phyloP scores from a whole-genome alignment of 2,888 invertebrate species.

The Adineta ricciae region DNA sequence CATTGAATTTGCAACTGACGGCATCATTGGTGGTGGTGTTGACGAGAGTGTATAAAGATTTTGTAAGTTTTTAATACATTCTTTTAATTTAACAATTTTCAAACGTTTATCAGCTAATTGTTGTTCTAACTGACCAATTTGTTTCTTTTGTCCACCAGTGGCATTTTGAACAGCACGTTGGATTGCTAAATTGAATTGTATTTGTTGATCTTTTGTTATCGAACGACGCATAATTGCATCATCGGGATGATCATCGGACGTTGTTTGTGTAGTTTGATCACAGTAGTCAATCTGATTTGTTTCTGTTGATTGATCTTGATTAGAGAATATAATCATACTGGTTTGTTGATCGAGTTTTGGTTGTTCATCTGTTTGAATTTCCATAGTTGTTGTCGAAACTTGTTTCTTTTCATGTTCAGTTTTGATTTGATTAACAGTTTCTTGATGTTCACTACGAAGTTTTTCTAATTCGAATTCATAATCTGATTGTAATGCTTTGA shows the following conservation, averaged over 20 bases:
- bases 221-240: not conserved
- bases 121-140: not conserved
- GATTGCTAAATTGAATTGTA: slow-evolving; percentile 11
- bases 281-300: not conserved
- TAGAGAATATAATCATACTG: not conserved
- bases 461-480: slow-evolving; percentile 2
- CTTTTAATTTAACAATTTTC: not conserved
- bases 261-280: not conserved
- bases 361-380: not conserved
- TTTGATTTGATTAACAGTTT: not conserved
- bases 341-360: not conserved
- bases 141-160: not conserved
- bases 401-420: not conserved
- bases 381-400: not conserved
- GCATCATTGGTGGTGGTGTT: not conserved
- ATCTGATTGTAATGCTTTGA: not conserved
- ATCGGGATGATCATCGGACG: not conserved
- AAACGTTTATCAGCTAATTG: not conserved
- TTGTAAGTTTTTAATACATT: slow-evolving; percentile 6
- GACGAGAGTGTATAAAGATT: not conserved
- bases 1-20: not conserved
- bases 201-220: not conserved
- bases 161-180: slow-evolving; percentile 20
- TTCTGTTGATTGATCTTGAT: not conserved
- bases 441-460: not conserved